phyloP scores from a whole-genome alignment of 2,113 vertebrate genomes.

The Tapirus terrestris region DNA sequence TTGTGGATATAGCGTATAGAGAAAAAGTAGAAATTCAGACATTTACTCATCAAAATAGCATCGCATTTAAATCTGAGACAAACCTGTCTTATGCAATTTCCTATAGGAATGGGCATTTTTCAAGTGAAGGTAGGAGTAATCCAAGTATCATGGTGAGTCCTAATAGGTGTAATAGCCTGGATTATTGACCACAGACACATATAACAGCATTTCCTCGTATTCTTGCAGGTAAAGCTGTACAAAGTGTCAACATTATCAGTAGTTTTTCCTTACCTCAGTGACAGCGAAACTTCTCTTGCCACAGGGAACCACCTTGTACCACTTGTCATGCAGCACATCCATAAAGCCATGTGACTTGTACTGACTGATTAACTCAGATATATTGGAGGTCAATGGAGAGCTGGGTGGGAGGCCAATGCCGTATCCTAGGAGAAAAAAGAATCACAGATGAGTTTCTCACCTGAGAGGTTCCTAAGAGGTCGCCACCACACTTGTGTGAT shows the following conservation, averaged over 20 bases:
- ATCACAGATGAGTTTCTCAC: not conserved
- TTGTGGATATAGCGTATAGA: not conserved
- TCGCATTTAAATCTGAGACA: slow-evolving; percentile 5
- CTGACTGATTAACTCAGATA: slow-evolving; percentile 97
- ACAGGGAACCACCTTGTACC: slow-evolving; percentile 99
- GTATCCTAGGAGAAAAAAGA: slow-evolving; percentile 90
- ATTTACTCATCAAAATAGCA: not conserved
- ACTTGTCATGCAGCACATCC: slow-evolving; percentile 98
- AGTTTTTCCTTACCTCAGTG: slow-evolving; percentile 90
- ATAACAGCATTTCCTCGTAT: not conserved
- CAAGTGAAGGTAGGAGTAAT: not conserved
- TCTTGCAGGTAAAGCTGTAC: not conserved
- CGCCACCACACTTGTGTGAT: not conserved
- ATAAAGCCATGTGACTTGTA: slow-evolving; percentile 99
- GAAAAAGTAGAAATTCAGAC: not conserved
- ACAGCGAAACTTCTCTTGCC: slow-evolving; percentile 97
- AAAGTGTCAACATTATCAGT: not conserved
- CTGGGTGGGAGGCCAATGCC: slow-evolving; percentile 98
- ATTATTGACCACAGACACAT: not conserved
- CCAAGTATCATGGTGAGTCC: not conserved
- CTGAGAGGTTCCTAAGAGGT: not conserved
- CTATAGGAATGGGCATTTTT: not conserved
- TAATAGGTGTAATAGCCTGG: not conserved
- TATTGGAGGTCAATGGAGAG: slow-evolving; percentile 95
- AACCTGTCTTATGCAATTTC: not conserved